Base-by-base conservation (phyloP, 2,797 vertebrate species). In the Labeo calbasu region DNA sequence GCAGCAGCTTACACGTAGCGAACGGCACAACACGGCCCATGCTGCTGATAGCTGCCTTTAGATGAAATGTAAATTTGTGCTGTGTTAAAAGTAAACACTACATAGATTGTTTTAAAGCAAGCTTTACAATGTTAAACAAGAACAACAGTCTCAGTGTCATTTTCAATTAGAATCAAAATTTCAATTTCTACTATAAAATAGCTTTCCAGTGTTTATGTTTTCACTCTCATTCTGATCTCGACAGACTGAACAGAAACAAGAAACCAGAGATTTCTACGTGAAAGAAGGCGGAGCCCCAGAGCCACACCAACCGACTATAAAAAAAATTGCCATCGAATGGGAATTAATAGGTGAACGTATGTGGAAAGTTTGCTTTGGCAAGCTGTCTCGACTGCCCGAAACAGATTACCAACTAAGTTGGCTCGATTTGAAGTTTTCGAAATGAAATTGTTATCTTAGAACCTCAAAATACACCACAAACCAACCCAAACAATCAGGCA, bases 401-500 rank as follows among this genome's bases (percentile, higher is more conserved):
- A 66, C 8, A 19, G 36, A 66, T 9, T 32, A 15, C 28, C 17
- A 65, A 15, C 43, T 1, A 46, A 46, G 8, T 46, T 46, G 43
- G 43, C 43, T 7, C 9, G 15, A 66, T 36, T 66, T 66, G 10
- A 13, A 65, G 61, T 65, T 17, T 65, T 32, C 17, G 15, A 36
- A 66, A 66, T 66, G 25, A 65, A 32, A 17, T 40, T 40, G 5
- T 43, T 65, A 28, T 17, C 17, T 65, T 14, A 32, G 14, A 25
- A 14, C 14, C 61, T 32, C 17, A 65, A 66, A 66, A 81, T 48
- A 81, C 11, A 85, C 78, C 57, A 75, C 53, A 69, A 71, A 88
- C 23, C 81, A 69, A 79, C 61, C 48, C 51, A 75, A 69, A 55
- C 77, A 84, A 48, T 61, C 28, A 79, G 78, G 78, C 15, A 82